Evolutionary conservation across 2,113 vertebrate genomes (phyloP).

Genomic region (Poicephalus gulielmi): DNA sequence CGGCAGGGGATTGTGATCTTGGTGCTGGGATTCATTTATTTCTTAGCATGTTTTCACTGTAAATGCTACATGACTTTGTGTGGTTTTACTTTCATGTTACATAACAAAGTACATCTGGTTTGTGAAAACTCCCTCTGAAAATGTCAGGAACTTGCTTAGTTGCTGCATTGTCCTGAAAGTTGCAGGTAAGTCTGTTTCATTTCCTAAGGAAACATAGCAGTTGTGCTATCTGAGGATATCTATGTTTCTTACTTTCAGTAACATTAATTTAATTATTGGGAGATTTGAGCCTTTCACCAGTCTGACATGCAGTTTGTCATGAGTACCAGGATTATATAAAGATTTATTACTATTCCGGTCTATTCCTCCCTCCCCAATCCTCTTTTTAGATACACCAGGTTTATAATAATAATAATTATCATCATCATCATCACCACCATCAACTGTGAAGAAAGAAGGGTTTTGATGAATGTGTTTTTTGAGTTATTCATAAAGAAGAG

Average conservation of each 20-base stretch:
- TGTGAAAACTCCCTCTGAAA: neutral
- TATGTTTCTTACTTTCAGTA: neutral
- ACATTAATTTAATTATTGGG: neutral
- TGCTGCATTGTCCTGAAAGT: neutral
- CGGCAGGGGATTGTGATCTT: rapidly evolving
- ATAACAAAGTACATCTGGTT: neutral
- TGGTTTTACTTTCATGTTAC: neutral
- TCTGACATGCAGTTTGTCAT: neutral
- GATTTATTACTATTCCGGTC: neutral
- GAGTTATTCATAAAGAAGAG: neutral
- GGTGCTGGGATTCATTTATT: neutral
- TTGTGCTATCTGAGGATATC: neutral
- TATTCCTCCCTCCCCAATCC: neutral
- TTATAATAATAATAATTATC: neutral
- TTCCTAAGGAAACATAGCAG: rapidly evolving
- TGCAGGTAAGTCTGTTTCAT: neutral
- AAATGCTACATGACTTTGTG: neutral
- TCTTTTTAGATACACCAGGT: neutral
- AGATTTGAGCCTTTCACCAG: neutral
- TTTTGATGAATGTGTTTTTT: neutral
- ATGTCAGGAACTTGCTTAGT: neutral
- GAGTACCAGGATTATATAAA: neutral
- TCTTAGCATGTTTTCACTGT: neutral
- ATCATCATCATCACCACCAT: neutral
- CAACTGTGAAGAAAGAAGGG: neutral